Evolutionary conservation across 2,113 vertebrate genomes (phyloP).

Genomic region (Machaerirhynchus nigripectus): DNA sequence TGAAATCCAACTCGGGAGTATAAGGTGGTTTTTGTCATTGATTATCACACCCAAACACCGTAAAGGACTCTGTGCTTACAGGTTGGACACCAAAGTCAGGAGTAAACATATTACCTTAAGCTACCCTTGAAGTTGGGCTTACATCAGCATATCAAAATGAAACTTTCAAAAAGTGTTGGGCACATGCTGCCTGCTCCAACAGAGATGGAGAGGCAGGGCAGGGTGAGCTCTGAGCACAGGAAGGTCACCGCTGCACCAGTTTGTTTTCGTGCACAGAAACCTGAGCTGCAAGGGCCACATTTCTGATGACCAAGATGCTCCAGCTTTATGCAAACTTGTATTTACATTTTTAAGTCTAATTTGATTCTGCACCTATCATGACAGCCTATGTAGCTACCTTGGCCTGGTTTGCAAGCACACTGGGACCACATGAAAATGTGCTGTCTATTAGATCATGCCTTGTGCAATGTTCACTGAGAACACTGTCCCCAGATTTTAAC

Average conservation of each 20-base stretch:
- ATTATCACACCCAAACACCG: not conserved
- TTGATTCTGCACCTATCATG: not conserved
- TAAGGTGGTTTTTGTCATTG: not conserved
- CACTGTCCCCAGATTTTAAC: not conserved
- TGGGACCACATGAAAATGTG: not conserved
- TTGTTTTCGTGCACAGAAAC: not conserved
- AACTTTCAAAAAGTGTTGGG: not conserved
- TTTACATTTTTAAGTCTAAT: not conserved
- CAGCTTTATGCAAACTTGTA: not conserved
- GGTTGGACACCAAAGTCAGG: not conserved
- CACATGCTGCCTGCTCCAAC: not conserved
- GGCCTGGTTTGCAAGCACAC: not conserved
- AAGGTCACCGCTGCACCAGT: rapidly evolving
- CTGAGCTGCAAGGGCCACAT: not conserved
- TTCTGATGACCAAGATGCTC: not conserved
- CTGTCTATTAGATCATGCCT: not conserved
- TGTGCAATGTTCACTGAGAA: not conserved
- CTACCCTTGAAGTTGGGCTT: not conserved
- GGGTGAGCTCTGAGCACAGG: not conserved
- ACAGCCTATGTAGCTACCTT: not conserved
- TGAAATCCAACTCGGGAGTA: rapidly evolving
- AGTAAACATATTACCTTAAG: not conserved
- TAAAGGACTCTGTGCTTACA: not conserved
- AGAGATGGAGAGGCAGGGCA: not conserved
- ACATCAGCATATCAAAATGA: not conserved